Percentiles rank a stretch among this genome's conserved stretches.
These are phyloP conservation scores for Oophaga sylvatica DNA, from an alignment of 2,797 vertebrate genomes.

Conservation along the genomic window DNA sequence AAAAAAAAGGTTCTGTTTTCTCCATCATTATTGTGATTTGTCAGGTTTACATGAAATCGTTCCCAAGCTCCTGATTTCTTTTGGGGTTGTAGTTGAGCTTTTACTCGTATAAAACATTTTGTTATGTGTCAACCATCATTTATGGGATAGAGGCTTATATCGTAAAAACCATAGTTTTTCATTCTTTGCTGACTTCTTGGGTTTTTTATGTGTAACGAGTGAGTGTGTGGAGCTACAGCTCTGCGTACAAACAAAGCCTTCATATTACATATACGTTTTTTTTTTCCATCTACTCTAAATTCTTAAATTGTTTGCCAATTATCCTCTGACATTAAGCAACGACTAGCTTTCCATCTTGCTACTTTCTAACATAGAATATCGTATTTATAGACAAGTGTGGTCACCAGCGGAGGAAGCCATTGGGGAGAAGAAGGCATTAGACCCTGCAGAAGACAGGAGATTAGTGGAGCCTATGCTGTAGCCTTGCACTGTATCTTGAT, in stretches of 20 bases:
- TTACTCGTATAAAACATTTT: conserved; percentile 6
- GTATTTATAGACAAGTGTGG: no score
- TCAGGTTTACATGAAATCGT: neutral
- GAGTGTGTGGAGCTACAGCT: neutral
- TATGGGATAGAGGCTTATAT: neutral
- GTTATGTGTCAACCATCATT: conserved; percentile 13
- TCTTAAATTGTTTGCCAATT: no score
- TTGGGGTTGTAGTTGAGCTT: conserved; percentile 3
- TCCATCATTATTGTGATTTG: neutral
- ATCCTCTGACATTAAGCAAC: no score
- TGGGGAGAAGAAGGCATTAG: no score
- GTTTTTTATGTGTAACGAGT: neutral
- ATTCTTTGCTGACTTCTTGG: neutral
- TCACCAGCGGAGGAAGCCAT: no score
- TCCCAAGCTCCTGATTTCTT: neutral
- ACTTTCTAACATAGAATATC: no score
- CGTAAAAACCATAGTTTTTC: conserved; percentile 15
- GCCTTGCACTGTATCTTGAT: no score
- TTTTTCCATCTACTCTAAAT: no score
- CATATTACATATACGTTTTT: no score
- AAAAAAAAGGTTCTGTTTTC: neutral
- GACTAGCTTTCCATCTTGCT: no score
- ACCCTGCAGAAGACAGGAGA: no score
- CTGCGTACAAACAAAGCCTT: neutral
- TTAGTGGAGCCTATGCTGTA: no score